A percentile compares a stretch with the other conserved stretches of the same genome.
These are phyloP conservation scores for Xestobium rufovillosum DNA, from an alignment of 2,888 invertebrate species.

Conservation along the genomic window DNA sequence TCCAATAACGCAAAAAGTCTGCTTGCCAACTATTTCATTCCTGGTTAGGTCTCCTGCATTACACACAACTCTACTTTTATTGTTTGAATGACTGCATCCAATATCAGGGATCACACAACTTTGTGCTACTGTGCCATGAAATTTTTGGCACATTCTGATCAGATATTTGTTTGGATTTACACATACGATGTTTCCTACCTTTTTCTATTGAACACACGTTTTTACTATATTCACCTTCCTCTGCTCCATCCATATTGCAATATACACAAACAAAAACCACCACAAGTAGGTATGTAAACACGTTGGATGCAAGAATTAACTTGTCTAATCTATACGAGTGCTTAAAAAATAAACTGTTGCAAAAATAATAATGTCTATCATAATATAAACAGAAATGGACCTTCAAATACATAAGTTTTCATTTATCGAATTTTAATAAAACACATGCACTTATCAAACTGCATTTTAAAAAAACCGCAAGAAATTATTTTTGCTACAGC, in stretches of 20 bases:
- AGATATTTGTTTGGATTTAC: constrained; percentile 1
- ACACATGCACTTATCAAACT: constrained; percentile 1
- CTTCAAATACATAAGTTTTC: background rate
- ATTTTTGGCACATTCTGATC: constrained; percentile 1
- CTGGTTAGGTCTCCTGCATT: constrained; percentile 2
- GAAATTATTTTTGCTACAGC: background rate
- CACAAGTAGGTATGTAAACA: constrained; percentile 1
- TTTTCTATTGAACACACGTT: constrained; percentile 1
- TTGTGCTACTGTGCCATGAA: constrained; percentile 2
- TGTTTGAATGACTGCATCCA: constrained; percentile 3
- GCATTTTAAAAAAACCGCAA: constrained; percentile 1
- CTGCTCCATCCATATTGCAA: constrained; percentile 2
- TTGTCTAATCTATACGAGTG: constrained; percentile 1
- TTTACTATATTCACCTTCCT: constrained; percentile 1
- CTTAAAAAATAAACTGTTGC: too few relatives aligned
- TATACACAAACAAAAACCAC: constrained; percentile 2
- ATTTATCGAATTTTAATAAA: constrained; percentile 2
- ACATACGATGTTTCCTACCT: constrained; percentile 3
- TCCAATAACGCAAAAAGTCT: background rate
- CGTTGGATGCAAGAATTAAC: constrained; percentile 2
- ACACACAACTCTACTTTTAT: constrained; percentile 3
- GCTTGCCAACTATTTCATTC: constrained; percentile 3
- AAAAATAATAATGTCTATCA: background rate
- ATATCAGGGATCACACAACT: constrained; percentile 2
- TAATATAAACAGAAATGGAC: background rate